Evolutionary conservation across 2,797 vertebrate species (phyloP).

Genomic region (Danio albolineatus): DNA sequence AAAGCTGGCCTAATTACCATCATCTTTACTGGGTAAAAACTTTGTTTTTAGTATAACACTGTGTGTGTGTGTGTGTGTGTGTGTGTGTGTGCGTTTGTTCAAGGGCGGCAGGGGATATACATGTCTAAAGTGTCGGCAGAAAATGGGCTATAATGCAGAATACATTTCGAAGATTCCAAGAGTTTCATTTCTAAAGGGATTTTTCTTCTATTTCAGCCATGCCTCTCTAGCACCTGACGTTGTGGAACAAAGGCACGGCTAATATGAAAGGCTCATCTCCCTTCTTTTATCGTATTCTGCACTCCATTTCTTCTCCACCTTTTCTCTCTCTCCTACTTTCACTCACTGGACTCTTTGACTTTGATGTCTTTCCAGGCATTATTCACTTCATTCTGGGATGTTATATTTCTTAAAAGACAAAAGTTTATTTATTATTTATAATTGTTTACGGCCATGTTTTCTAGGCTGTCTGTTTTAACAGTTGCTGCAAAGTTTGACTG

Average conservation of each 20-base stretch:
- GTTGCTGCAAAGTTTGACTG: slow-evolving; percentile 3
- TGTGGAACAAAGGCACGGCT: slow-evolving; percentile 46
- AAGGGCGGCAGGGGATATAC: slow-evolving; percentile 8
- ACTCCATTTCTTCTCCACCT: slow-evolving; percentile 43
- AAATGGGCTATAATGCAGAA: slow-evolving; percentile 46
- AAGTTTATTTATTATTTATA: slow-evolving; percentile 42
- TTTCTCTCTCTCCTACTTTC: slow-evolving; percentile 14
- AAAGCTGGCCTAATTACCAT: slow-evolving; percentile 22
- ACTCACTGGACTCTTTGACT: slow-evolving; percentile 35
- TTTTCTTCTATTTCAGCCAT: slow-evolving; percentile 22
- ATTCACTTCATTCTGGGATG: slow-evolving; percentile 6
- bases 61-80: too few species aligned
- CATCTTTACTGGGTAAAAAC: slow-evolving; percentile 8
- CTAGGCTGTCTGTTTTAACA: neutral
- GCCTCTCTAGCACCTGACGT: slow-evolving; percentile 37
- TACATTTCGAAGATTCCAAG: slow-evolving; percentile 51
- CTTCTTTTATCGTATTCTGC: slow-evolving; percentile 20
- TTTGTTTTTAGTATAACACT: neutral
- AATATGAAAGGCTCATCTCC: slow-evolving; percentile 42
- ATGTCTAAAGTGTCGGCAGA: slow-evolving; percentile 19
- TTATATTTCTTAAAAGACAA: slow-evolving; percentile 28
- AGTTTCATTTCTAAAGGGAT: slow-evolving; percentile 31
- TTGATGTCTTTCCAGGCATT: slow-evolving; percentile 47
- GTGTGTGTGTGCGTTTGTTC: neutral
- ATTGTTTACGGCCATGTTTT: slow-evolving; percentile 14